Conservation (phyloP, 1,140 invertebrate species). For the Brachionus plicatilis region DNA sequence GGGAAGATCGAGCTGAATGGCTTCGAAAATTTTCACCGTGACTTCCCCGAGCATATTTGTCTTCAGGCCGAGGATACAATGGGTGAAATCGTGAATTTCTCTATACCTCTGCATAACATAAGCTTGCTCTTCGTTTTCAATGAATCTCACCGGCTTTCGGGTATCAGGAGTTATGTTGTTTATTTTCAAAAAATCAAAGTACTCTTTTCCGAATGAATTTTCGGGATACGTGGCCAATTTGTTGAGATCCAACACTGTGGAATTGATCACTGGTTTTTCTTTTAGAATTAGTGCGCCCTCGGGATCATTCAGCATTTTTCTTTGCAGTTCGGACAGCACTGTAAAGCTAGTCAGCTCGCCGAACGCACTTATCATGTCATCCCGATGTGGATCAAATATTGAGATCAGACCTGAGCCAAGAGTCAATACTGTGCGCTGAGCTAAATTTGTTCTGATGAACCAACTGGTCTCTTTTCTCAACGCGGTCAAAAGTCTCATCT, state of each 20-base stretch:
- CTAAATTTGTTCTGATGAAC: background rate
- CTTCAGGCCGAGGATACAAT: constrained; percentile 81
- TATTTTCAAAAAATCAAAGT: constrained; percentile 71
- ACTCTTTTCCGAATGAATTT: constrained; percentile 74
- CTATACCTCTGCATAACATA: constrained; percentile 95
- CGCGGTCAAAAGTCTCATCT: background rate
- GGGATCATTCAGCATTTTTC: constrained; percentile 63
- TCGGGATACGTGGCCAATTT: constrained; percentile 67
- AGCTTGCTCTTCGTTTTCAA: constrained; percentile 80
- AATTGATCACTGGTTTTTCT: constrained; percentile 79
- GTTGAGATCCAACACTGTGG: constrained; percentile 70
- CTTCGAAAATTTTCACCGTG: constrained; percentile 94
- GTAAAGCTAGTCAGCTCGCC: constrained; percentile 76
- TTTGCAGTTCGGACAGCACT: constrained; percentile 65
- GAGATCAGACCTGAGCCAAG: constrained; percentile 72
- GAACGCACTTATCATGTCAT: constrained; percentile 79
- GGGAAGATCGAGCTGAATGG: constrained; percentile 61
- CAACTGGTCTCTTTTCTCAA: constrained; percentile 4
- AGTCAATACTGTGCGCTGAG: constrained; percentile 68
- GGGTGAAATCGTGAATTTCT: constrained; percentile 89
- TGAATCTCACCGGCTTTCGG: constrained; percentile 76
- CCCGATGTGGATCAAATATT: constrained; percentile 65
- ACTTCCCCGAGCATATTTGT: constrained; percentile 91
- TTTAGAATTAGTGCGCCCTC: constrained; percentile 69
- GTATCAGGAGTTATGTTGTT: constrained; percentile 87